These are phyloP conservation scores for Oreotragus oreotragus DNA, from an alignment of 2,113 vertebrate species.

Conservation along the genomic window DNA sequence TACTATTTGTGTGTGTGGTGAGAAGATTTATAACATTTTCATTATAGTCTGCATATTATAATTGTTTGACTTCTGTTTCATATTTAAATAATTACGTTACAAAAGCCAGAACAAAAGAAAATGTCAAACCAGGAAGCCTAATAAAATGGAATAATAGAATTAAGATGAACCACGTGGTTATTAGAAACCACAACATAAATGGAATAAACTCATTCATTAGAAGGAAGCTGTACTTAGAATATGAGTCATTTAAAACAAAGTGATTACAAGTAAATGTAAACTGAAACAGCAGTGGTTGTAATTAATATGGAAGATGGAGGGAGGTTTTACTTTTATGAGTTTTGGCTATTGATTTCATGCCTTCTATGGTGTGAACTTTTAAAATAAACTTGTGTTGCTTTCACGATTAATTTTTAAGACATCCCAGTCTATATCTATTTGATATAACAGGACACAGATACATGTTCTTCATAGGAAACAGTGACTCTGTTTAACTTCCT, in stretches of 20 bases:
- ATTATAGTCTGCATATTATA: neutral
- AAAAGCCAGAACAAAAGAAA: conserved; percentile 26
- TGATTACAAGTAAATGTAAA: neutral
- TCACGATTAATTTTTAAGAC: neutral
- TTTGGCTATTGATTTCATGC: neutral
- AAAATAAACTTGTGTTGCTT: neutral
- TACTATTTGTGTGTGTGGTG: neutral
- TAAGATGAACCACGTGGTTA: neutral
- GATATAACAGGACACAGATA: neutral
- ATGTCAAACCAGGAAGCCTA: neutral
- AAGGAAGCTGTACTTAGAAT: neutral
- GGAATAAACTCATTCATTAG: neutral
- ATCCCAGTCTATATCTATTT: neutral
- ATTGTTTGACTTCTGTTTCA: neutral
- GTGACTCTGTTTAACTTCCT: neutral
- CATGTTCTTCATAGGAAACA: neutral
- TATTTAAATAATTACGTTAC: neutral
- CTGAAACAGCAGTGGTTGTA: neutral
- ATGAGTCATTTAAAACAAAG: neutral
- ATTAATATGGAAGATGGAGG: neutral
- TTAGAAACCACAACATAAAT: neutral
- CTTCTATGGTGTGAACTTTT: neutral
- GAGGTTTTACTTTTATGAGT: neutral
- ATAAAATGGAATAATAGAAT: conserved; percentile 7
- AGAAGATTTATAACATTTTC: neutral